phyloP scores from a whole-genome alignment of 2,888 invertebrate genomes.

The Lasius platythorax region DNA sequence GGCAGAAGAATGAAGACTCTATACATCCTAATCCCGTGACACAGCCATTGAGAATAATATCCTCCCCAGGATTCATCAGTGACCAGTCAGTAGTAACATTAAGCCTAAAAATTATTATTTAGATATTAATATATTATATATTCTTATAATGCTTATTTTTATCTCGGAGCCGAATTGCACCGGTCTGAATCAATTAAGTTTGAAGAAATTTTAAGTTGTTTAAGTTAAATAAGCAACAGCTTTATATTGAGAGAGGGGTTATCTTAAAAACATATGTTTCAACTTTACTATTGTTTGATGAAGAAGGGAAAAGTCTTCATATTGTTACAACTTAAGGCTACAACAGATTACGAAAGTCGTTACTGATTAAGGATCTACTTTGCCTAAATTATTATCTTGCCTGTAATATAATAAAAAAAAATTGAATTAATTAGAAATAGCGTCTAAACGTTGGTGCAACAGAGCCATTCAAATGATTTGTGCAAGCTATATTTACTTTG shows the following conservation, averaged over 20 bases:
- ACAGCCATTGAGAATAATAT: slow-evolving; percentile 87
- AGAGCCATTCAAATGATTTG: background rate
- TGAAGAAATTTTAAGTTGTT: background rate
- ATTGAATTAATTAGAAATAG: background rate
- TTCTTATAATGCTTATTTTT: background rate
- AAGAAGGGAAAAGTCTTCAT: background rate
- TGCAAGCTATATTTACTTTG: slow-evolving; percentile 75
- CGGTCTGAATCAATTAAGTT: background rate
- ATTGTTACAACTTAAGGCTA: background rate
- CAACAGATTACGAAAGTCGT: background rate
- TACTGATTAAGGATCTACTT: background rate
- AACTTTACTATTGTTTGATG: background rate
- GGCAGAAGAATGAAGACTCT: slow-evolving; percentile 92
- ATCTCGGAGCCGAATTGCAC: background rate
- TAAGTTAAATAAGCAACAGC: background rate
- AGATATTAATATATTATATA: background rate
- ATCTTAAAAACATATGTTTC: background rate
- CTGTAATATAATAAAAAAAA: background rate
- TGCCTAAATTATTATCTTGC: background rate
- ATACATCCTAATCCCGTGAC: slow-evolving; percentile 93
- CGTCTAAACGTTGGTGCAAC: background rate
- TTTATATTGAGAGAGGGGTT: background rate
- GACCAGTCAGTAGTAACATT: slow-evolving; percentile 86
- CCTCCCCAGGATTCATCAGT: slow-evolving; percentile 84
- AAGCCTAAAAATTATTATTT: slow-evolving; percentile 79